Evolutionary conservation across 2,797 vertebrate species (phyloP).

Genomic region (Poecilia velifera): DNA sequence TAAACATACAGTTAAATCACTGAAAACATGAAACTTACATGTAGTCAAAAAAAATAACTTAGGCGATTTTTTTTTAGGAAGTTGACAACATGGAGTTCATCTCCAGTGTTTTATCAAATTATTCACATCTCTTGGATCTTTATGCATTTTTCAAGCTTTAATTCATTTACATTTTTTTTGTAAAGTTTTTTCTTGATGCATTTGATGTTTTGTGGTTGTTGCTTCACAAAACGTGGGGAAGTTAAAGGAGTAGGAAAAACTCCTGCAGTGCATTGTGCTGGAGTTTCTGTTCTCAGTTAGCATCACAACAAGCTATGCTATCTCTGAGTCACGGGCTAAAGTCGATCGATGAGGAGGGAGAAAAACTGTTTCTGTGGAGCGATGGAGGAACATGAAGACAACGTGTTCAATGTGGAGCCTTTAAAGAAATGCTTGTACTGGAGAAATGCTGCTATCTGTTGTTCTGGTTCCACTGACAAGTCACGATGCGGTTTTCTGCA

Average conservation of each 20-base stretch:
- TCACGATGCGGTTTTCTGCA: neutral
- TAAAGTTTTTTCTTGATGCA: neutral
- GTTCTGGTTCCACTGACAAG: neutral
- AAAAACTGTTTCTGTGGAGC: neutral
- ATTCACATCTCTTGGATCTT: neutral
- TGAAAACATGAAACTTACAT: neutral
- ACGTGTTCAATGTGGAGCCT: neutral
- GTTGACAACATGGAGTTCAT: neutral
- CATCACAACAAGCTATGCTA: neutral
- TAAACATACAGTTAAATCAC: neutral
- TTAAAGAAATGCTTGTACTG: neutral
- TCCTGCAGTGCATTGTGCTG: neutral
- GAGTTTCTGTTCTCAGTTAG: neutral
- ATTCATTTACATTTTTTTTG: too few relatives aligned
- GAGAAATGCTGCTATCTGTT: neutral
- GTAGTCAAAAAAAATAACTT: too few relatives aligned
- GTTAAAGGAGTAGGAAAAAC: neutral
- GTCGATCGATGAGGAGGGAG: neutral
- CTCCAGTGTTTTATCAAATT: neutral
- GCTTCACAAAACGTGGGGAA: too few relatives aligned
- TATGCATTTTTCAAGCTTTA: too few relatives aligned
- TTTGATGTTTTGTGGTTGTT: too few relatives aligned
- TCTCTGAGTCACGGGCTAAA: neutral
- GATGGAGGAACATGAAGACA: neutral
- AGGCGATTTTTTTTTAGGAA: too few relatives aligned